Evolutionary conservation across 2,888 invertebrate species (phyloP).

Genomic region (Drosophila mercatorum): DNA sequence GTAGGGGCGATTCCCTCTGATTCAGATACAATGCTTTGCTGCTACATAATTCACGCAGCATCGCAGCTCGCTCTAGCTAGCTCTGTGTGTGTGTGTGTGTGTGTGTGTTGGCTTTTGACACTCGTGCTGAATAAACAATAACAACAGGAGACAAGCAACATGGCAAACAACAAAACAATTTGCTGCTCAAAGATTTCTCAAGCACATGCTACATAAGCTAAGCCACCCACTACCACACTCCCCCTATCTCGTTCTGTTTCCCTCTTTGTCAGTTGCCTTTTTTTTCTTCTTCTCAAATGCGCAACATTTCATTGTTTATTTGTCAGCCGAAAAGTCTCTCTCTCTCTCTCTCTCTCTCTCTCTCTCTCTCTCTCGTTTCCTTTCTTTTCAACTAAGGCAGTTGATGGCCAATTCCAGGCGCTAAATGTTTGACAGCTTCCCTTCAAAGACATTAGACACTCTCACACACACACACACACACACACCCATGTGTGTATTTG

Average conservation of each 20-base stretch:
- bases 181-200: slow-evolving; percentile 40
- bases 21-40: slow-evolving; percentile 17
- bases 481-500: not conserved
- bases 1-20: slow-evolving; percentile 7
- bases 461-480: not conserved
- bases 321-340: slow-evolving; percentile 36
- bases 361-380: not conserved
- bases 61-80: not conserved
- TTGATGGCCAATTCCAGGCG: slow-evolving; percentile 51
- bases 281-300: not conserved
- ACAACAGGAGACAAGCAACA: slow-evolving; percentile 37
- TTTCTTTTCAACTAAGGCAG: slow-evolving; percentile 1
- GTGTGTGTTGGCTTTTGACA: slow-evolving; percentile 46
- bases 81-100: slow-evolving; percentile 17
- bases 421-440: slow-evolving; percentile 62
- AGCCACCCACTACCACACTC: not conserved
- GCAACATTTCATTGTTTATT: slow-evolving; percentile 43
- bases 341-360: no score
- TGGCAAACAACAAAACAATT: slow-evolving; percentile 47
- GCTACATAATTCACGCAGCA: slow-evolving; percentile 44
- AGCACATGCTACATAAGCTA: not conserved
- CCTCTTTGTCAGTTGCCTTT: slow-evolving; percentile 1
- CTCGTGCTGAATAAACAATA: slow-evolving; percentile 58
- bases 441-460: not conserved
- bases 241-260: not conserved